These are phyloP conservation scores for Melanotaenia parkinsoni DNA, from an alignment of 2,797 vertebrate genomes.

Conservation along the genomic window DNA sequence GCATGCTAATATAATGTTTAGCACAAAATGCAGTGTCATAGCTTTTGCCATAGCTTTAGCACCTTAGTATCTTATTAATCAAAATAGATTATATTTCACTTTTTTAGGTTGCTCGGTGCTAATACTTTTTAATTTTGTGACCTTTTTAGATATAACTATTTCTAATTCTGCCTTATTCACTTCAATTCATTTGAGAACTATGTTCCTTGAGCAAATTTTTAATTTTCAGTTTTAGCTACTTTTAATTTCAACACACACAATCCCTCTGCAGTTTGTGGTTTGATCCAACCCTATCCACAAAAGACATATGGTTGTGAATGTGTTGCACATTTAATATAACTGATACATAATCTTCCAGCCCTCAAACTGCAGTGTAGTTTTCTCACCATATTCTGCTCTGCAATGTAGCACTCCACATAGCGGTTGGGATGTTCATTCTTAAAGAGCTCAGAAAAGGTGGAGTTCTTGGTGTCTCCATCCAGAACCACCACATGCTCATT, in stretches of 20 bases:
- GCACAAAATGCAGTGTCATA: too few relatives aligned
- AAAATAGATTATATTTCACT: too few relatives aligned
- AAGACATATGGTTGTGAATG: neutral
- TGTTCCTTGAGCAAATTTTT: neutral
- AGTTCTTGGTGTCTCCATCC: conserved; percentile 96
- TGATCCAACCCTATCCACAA: neutral
- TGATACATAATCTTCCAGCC: neutral
- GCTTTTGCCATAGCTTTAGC: too few relatives aligned
- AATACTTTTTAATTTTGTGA: too few relatives aligned
- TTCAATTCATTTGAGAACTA: neutral
- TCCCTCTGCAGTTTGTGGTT: neutral
- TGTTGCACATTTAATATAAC: neutral
- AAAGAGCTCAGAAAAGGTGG: conserved; percentile 93
- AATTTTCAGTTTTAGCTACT: neutral
- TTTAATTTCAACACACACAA: neutral
- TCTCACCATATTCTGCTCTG: conserved; percentile 95
- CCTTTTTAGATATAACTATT: too few relatives aligned
- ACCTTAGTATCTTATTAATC: too few relatives aligned
- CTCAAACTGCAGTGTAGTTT: neutral
- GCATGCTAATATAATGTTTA: too few relatives aligned
- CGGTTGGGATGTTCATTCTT: conserved; percentile 93
- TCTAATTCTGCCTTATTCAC: too few relatives aligned
- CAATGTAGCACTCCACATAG: conserved; percentile 95
- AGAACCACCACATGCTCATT: conserved; percentile 89
- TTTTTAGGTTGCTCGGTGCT: too few relatives aligned